Base-by-base conservation (phyloP, 2,888 invertebrate species). In the Pyrrhosoma nymphula region DNA sequence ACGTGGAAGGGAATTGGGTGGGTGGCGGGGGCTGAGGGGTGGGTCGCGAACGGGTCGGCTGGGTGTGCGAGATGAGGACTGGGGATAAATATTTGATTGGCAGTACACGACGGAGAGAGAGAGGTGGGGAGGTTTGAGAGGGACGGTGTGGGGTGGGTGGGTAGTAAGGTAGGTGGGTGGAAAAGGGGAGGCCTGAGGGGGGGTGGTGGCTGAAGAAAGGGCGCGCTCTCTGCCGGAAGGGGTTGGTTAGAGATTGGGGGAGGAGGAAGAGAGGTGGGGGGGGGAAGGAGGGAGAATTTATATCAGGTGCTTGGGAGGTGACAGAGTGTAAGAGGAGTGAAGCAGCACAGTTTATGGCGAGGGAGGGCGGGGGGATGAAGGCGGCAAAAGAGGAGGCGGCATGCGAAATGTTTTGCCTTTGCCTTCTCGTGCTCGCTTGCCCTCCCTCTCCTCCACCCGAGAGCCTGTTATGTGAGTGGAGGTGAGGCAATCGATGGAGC, bases 51-150 rank as follows among this genome's bases (percentile, higher is more conserved):
- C 18, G 56, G 95, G 55, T 47, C 69, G 95, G 95, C 95, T 95
- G 60, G 16, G 95, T 95, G 95, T 95, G 95, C 95, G 96, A 96
- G 96, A 96, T 96, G 96, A 96, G 96, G 88, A 95, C 95, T 95
- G 95, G 91, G 26, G 96, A 96, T 96, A 96, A 96, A 96, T 96
- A 96, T 96, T 96, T 96, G 95, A 96, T 96, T 96, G 96, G 96
- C 96, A 96, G 96, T 96, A 96, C 96, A 96, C 95, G 96, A 96
- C 96, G 96, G 96, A 96, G 96, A 96, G 96, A 96, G 96, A 95
- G 96, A 18, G 14, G 30, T 35, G 30, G 16, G 16, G 14, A 35
- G 82, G 4, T 4, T 1, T 4, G 26, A 0, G 69, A 10, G 69
- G 82, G 16, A 26, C 1, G 60, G 26, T 0, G 90, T 8, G 56